These are phyloP conservation scores for Caradrina kadenii DNA, from an alignment of 2,888 invertebrate species.

Conservation along the genomic window DNA sequence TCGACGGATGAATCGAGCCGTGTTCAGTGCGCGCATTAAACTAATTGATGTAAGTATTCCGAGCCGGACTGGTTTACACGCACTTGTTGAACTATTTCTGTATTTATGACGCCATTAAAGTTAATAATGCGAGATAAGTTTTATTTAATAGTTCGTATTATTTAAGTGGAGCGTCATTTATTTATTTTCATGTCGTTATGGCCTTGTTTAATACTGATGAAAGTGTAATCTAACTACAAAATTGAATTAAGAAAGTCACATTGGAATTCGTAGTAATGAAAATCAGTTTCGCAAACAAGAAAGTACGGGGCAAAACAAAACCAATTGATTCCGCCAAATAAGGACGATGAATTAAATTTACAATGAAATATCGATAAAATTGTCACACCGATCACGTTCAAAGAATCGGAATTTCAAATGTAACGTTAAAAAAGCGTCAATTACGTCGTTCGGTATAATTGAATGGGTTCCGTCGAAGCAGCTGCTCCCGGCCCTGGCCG, in stretches of 20 bases:
- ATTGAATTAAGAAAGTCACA: not conserved
- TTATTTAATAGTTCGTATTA: slow-evolving; percentile 51
- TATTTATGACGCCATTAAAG: slow-evolving; percentile 63
- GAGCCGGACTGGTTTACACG: slow-evolving; percentile 61
- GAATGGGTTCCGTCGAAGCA: slow-evolving; percentile 52
- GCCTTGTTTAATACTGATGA: slow-evolving; percentile 10
- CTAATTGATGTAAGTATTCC: slow-evolving; percentile 69
- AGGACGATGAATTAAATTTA: slow-evolving; percentile 21
- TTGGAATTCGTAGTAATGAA: slow-evolving; percentile 7
- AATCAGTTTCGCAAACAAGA: slow-evolving; percentile 14
- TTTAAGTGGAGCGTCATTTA: slow-evolving; percentile 30
- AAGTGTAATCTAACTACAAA: not conserved
- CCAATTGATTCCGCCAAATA: slow-evolving; percentile 29
- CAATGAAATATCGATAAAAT: slow-evolving; percentile 42
- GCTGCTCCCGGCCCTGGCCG: slow-evolving; percentile 45
- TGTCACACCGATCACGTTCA: slow-evolving; percentile 36
- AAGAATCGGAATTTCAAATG: slow-evolving; percentile 50
- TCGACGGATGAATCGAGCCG: slow-evolving; percentile 62
- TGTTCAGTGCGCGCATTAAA: slow-evolving; percentile 61
- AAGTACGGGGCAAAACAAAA: slow-evolving; percentile 6
- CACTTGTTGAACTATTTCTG: slow-evolving; percentile 65
- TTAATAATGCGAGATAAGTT: slow-evolving; percentile 63
- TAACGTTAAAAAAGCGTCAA: slow-evolving; percentile 57
- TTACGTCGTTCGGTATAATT: slow-evolving; percentile 58
- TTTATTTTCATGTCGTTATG: slow-evolving; percentile 29